Percentiles rank a stretch among this genome's conserved stretches.
phyloP scores from a whole-genome alignment of 30 jellyfish, hydroid and myxozoan genomes.

The Mastigias papua region DNA sequence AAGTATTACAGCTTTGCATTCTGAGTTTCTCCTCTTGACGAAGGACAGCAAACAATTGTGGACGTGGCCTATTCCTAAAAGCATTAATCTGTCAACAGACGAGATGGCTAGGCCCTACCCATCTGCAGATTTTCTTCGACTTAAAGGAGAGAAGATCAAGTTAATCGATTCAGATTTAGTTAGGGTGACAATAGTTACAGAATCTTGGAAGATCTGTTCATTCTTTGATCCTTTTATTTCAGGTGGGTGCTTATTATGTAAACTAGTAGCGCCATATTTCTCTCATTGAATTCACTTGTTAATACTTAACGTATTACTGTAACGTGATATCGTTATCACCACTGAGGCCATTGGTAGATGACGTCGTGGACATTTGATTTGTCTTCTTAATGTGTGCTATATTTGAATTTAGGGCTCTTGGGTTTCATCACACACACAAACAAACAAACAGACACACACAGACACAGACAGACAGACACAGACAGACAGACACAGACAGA shows the following conservation, averaged over 20 bases:
- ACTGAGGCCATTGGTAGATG: too few relatives aligned
- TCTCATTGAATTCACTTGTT: too few relatives aligned
- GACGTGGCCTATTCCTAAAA: slow-evolving; percentile 56
- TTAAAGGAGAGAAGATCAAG: slow-evolving; percentile 44
- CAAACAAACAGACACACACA: too few relatives aligned
- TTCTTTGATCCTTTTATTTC: slow-evolving; percentile 73
- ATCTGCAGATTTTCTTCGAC: slow-evolving; percentile 10
- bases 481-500: too few relatives aligned
- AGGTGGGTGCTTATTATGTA: slow-evolving; percentile 38
- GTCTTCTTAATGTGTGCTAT: too few relatives aligned
- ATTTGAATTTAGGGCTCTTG: too few relatives aligned
- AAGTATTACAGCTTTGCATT: slow-evolving; percentile 40
- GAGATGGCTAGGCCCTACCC: slow-evolving; percentile 35
- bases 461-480: too few relatives aligned
- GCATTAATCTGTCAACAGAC: neutral
- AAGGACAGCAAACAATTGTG: slow-evolving; percentile 25
- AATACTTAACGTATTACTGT: too few relatives aligned
- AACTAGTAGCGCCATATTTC: neutral
- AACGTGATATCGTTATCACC: too few relatives aligned
- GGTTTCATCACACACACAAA: too few relatives aligned
- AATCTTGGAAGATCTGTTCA: slow-evolving; percentile 57
- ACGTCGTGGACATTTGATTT: too few relatives aligned
- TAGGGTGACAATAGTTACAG: slow-evolving; percentile 75
- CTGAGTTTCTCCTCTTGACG: slow-evolving; percentile 67
- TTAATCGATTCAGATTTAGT: slow-evolving; percentile 44